phyloP scores from a whole-genome alignment of 2,888 invertebrate genomes.

The Crossocerus cetratus region DNA sequence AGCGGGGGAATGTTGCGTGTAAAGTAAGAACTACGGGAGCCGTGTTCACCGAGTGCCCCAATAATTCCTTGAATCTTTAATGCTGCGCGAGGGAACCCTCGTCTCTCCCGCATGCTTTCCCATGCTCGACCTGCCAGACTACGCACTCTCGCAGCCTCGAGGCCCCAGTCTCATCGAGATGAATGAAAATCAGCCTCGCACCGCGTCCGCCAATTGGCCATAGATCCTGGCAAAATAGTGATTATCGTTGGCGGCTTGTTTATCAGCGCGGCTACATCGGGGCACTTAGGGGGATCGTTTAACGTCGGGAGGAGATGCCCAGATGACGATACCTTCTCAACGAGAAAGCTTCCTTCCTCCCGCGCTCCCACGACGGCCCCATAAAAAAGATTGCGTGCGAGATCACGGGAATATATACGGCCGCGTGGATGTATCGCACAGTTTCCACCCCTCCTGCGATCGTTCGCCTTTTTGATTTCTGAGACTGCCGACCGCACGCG shows the following conservation, averaged over 20 bases:
- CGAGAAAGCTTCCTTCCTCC: background rate
- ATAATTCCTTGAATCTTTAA: constrained; percentile 40
- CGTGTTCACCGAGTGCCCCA: constrained; percentile 11
- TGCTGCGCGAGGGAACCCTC: constrained; percentile 22
- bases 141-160: background rate
- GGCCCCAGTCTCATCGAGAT: constrained; percentile 7
- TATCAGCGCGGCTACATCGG: background rate
- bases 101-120: background rate
- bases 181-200: constrained; percentile 21
- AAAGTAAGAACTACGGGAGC: background rate
- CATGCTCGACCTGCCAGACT: background rate
- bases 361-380: background rate
- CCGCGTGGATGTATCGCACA: background rate
- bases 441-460: background rate
- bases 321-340: background rate
- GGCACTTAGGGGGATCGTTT: background rate
- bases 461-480: constrained; percentile 5
- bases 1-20: background rate
- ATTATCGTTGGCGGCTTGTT: constrained; percentile 11
- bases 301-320: background rate
- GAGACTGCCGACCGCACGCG: background rate
- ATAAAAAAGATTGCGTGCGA: constrained; percentile 3
- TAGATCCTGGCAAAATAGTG: constrained; percentile 8
- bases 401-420: background rate
- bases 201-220: constrained; percentile 10